These are phyloP conservation scores for Synergus itoensis DNA, from an alignment of 2,888 invertebrate species.

Conservation along the genomic window DNA sequence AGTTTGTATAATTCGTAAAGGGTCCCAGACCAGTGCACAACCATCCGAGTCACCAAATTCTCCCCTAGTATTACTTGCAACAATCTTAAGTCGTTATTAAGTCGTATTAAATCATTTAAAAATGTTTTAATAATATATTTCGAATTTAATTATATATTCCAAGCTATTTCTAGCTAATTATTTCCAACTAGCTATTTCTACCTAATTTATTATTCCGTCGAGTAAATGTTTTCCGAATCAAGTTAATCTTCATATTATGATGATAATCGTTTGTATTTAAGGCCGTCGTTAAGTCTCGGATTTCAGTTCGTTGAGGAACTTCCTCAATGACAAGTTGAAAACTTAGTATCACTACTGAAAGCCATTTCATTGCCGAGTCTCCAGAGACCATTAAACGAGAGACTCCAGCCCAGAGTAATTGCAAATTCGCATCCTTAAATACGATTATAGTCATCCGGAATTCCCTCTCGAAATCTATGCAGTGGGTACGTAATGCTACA, in stretches of 20 bases:
- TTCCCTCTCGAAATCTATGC: conserved; percentile 32
- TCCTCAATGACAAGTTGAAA: conserved; percentile 35
- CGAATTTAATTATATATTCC: too few relatives aligned
- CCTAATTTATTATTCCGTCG: background rate
- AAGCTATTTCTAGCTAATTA: background rate
- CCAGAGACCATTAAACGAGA: conserved; percentile 39
- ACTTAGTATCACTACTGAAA: conserved; percentile 41
- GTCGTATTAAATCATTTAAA: background rate
- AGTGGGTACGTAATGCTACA: background rate
- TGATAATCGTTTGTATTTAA: conserved; percentile 27
- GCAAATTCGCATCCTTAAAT: conserved; percentile 42
- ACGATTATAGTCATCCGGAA: conserved; percentile 37
- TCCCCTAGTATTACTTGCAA: background rate
- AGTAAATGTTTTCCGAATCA: background rate
- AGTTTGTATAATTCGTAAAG: conserved; percentile 54
- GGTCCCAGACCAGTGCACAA: background rate
- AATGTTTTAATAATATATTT: too few relatives aligned
- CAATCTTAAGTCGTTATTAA: background rate
- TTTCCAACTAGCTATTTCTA: background rate
- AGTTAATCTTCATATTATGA: conserved; percentile 1
- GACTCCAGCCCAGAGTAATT: conserved; percentile 35
- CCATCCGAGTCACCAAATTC: background rate
- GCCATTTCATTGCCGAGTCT: conserved; percentile 33
- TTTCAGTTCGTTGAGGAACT: conserved; percentile 29
- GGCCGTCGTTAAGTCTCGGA: conserved; percentile 8